Base-by-base conservation (phyloP, 2,797 vertebrate genomes). In the Antennarius maculatus region DNA sequence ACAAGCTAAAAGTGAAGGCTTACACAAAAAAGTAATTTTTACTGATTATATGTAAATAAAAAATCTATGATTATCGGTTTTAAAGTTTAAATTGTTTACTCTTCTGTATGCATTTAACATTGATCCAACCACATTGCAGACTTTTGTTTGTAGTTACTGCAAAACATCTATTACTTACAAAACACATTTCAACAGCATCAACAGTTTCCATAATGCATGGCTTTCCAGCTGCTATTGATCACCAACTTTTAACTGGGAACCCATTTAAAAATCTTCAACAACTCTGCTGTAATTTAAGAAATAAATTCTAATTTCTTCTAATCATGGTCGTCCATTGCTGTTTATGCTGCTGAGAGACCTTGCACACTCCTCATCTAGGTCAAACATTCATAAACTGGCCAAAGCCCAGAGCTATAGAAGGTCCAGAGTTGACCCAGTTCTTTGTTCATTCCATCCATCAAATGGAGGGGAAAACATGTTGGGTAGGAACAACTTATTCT, bases 361-460 rank as follows among this genome's bases (percentile, higher is more conserved):
- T 6, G 5, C 53, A 57, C 45, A 59, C 59, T 61, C 63, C 71
- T 65, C 69, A 81, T 79, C 58, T 72, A 13, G 39, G 63, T 80
- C 79, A 80, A 67, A 82, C 63, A 76, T 59, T 58, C 55, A 78
- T 74, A 79, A 73, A 65, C n/a, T 61, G 69, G 52, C 79, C 29
- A 74, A 64, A 69, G 70, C 74, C 75, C 67, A 69, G 29, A 82
- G 65, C 74, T 66, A 79, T 43, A 29, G 67, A 80, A 81, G 84
- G 84, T 79, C 87, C 49, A 63, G 56, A 74, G 73, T 59, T 80
- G 83, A 71, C 78, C 76, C 64, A 86, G 47, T 84, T 85, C 37
- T 62, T 55, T 31, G 54, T 74, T 61, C 59, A 64, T 66, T 71
- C 28, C 51, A 37, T 61, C 58, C 34, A 46, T 76, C 48, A 77